These are phyloP conservation scores for Monochamus saltuarius DNA, from an alignment of 1,140 invertebrate species.

Conservation along the genomic window DNA sequence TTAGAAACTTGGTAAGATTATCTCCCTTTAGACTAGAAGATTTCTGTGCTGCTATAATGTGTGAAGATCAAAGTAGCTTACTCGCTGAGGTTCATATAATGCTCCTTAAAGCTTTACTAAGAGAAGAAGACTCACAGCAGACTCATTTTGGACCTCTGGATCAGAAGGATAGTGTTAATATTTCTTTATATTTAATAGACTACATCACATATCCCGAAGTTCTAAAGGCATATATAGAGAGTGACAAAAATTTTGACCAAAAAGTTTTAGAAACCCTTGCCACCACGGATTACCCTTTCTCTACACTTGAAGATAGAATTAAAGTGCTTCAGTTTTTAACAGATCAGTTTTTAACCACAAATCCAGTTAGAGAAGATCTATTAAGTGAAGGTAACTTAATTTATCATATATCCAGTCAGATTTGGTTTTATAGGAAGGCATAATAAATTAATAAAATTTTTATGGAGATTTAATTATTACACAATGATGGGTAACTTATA, in stretches of 20 bases:
- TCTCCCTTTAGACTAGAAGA: conserved; percentile 96
- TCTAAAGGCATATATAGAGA: conserved; percentile 84
- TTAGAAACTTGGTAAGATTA: conserved; percentile 83
- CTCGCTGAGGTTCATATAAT: conserved; percentile 91
- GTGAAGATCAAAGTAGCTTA: conserved; percentile 88
- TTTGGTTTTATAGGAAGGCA: too few relatives aligned
- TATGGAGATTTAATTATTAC: too few relatives aligned
- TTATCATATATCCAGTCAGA: neutral
- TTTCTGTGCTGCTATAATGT: conserved; percentile 88
- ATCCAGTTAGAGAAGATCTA: conserved; percentile 89
- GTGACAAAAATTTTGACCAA: conserved; percentile 78
- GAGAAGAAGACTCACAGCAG: conserved; percentile 93
- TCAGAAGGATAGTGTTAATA: conserved; percentile 95
- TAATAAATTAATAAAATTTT: too few relatives aligned
- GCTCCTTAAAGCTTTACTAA: conserved; percentile 84
- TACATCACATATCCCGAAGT: conserved; percentile 94
- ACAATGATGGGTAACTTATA: too few relatives aligned
- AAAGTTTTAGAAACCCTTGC: conserved; percentile 68
- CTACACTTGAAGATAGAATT: conserved; percentile 77
- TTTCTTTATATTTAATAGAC: conserved; percentile 89
- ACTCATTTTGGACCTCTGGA: conserved; percentile 95
- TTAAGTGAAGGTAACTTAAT: conserved; percentile 78
- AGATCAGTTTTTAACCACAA: conserved; percentile 92
- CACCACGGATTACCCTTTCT: conserved; percentile 87
- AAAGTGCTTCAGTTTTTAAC: conserved; percentile 88